Percentiles rank a stretch among this genome's conserved stretches.
Evolutionary conservation across 2,113 vertebrate genomes (phyloP).

Genomic region (Chaetorhynchus papuensis): DNA sequence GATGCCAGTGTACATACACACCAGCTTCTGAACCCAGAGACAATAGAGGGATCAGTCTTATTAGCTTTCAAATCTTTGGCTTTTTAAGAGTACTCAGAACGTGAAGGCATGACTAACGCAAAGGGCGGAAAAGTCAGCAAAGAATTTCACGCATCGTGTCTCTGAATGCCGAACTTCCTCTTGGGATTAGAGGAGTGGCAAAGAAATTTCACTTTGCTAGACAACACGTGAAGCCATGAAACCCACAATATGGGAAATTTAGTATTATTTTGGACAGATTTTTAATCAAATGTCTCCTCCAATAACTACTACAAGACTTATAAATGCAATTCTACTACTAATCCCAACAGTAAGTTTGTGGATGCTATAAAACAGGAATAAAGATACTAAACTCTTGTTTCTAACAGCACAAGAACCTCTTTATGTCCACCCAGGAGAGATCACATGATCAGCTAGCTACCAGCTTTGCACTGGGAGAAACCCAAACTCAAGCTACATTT

Average conservation of each 20-base stretch:
- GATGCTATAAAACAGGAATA: background rate
- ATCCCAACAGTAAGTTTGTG: background rate
- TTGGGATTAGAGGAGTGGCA: constrained; percentile 1
- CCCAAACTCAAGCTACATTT: background rate
- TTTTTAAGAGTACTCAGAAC: background rate
- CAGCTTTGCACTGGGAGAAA: background rate
- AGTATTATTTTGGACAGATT: background rate
- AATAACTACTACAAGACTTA: background rate
- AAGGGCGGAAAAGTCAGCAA: background rate
- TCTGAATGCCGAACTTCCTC: background rate
- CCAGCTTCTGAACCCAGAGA: background rate
- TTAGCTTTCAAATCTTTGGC: background rate
- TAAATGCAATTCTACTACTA: background rate
- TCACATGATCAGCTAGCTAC: background rate
- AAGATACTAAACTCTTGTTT: background rate
- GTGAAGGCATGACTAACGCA: background rate
- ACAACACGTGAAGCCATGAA: background rate
- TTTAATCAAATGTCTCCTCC: background rate
- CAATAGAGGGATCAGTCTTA: background rate
- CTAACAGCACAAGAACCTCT: background rate
- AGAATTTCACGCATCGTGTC: constrained; percentile 3
- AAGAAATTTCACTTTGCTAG: constrained; percentile 11
- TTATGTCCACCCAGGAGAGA: background rate
- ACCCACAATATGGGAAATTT: background rate
- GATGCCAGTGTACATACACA: background rate